phyloP scores from a whole-genome alignment of 2,888 invertebrate genomes.

The Latrodectus hesperus region DNA sequence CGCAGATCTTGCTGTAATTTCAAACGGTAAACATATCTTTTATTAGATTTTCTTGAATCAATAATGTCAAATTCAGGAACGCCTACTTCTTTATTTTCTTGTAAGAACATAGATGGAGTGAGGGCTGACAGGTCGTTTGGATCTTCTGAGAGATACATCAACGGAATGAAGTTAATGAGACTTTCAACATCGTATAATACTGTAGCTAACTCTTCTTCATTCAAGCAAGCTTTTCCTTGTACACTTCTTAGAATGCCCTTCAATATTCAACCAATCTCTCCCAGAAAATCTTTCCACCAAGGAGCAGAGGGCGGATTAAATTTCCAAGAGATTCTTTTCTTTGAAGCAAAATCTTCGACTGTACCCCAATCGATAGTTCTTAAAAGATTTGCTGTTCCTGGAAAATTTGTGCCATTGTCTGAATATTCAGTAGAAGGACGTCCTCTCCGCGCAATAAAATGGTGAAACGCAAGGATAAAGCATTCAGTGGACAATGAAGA shows the following conservation, averaged over 20 bases:
- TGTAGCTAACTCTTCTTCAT: conserved; percentile 7
- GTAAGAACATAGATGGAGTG: neutral
- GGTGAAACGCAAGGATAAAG: neutral
- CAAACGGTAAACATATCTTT: neutral
- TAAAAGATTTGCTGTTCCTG: neutral
- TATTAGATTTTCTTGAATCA: neutral
- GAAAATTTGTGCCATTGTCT: neutral
- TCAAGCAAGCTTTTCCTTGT: neutral
- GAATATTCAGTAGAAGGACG: neutral
- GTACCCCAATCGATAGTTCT: neutral
- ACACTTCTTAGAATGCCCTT: neutral
- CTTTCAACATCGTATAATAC: conserved; percentile 9
- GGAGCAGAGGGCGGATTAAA: too few species aligned
- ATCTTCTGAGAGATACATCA: conserved; percentile 7
- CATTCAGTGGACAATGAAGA: conserved; percentile 41
- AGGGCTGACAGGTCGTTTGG: neutral
- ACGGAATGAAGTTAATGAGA: neutral
- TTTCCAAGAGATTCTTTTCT: too few species aligned
- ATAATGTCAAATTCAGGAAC: neutral
- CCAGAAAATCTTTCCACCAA: neutral
- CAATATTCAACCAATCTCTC: neutral
- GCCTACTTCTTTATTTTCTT: neutral
- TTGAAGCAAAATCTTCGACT: neutral
- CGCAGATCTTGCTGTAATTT: neutral
- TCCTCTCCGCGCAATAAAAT: conserved; percentile 4